These are phyloP conservation scores for Lepidurus apus DNA, from an alignment of 1,140 invertebrate genomes.

Conservation along the genomic window DNA sequence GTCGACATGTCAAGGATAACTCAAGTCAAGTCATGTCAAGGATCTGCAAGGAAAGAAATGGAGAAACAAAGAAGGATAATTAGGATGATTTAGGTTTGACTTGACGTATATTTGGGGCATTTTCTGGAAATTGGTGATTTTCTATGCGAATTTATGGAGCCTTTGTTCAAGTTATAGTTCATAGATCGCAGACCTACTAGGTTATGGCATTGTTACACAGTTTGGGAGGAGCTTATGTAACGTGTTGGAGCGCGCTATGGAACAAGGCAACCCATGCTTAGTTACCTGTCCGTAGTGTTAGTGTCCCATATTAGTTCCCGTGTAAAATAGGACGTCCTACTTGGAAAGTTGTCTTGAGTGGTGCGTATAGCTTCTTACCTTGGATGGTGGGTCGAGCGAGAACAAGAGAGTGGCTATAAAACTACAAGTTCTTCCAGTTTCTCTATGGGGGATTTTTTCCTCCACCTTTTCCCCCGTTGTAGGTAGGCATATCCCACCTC, in stretches of 20 bases:
- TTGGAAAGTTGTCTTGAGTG: neutral
- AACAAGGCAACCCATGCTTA: neutral
- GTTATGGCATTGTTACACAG: neutral
- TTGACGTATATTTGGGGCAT: neutral
- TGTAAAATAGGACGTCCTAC: constrained; percentile 18
- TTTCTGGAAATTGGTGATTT: too few species aligned
- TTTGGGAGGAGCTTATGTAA: neutral
- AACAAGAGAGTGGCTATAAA: neutral
- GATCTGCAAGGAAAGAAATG: neutral
- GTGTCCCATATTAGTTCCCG: neutral
- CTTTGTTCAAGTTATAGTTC: neutral
- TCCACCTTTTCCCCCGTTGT: too few species aligned
- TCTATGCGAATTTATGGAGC: too few species aligned
- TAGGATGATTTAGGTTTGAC: neutral
- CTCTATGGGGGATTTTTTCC: too few species aligned
- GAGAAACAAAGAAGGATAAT: neutral
- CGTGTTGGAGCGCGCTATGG: neutral
- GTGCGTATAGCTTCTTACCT: neutral
- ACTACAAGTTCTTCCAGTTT: too few species aligned
- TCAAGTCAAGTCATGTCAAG: neutral
- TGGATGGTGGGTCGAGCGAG: neutral
- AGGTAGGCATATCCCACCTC: too few species aligned
- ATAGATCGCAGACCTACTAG: neutral
- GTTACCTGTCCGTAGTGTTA: constrained; percentile 2
- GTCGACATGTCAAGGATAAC: neutral